These are phyloP conservation scores for Aplysia californica DNA, from an alignment of 1,140 invertebrate species.

Conservation along the genomic window DNA sequence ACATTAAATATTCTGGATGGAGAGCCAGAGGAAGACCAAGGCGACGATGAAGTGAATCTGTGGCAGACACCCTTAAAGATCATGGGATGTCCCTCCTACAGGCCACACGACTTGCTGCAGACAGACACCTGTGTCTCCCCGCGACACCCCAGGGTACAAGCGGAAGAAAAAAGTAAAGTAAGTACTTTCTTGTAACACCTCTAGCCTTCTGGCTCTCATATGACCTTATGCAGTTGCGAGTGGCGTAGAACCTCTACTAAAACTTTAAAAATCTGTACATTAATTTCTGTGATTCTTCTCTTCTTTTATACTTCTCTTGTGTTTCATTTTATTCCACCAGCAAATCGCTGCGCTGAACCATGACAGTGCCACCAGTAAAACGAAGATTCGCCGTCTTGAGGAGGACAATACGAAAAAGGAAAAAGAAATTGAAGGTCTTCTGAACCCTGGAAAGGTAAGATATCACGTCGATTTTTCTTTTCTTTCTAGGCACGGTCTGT, in stretches of 20 bases:
- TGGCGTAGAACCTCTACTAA: too few species aligned
- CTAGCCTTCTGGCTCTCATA: neutral
- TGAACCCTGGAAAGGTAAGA: conserved; percentile 63
- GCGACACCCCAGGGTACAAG: too few species aligned
- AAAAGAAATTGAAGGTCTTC: conserved; percentile 64
- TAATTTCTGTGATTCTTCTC: too few species aligned
- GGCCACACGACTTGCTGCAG: too few species aligned
- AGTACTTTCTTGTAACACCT: neutral
- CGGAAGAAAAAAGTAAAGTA: neutral
- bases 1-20: too few species aligned
- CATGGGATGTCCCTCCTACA: too few species aligned
- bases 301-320: neutral
- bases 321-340: conserved; percentile 34
- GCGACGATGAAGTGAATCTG: too few species aligned
- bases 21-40: too few species aligned
- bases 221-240: neutral
- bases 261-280: too few species aligned
- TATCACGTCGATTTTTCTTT: neutral
- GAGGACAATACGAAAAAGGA: conserved; percentile 66
- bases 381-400: conserved; percentile 60
- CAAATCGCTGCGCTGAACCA: conserved; percentile 55
- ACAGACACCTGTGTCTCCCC: too few species aligned
- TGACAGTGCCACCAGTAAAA: conserved; percentile 56
- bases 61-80: too few species aligned
- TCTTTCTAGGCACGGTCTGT: too few species aligned